Conservation (phyloP, 2,797 vertebrate genomes). For the Knipowitschia caucasica region DNA sequence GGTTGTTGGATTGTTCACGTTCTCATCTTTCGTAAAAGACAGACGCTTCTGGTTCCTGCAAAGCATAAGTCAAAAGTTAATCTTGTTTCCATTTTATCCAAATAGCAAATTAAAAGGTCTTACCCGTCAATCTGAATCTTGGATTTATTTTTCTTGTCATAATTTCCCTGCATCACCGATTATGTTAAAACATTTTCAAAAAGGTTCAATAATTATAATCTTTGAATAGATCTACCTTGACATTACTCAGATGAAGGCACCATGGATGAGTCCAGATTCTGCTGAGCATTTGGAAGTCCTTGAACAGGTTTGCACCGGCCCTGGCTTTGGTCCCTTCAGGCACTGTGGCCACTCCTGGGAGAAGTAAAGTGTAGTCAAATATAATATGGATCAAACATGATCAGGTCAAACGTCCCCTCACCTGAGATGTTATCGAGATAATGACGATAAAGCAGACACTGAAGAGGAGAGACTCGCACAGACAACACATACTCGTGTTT, state of each 20-base stretch:
- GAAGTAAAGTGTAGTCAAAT: neutral
- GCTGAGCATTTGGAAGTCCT: constrained; percentile 92
- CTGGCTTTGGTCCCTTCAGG: constrained; percentile 2
- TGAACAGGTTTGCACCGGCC: constrained; percentile 77
- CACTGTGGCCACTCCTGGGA: constrained; percentile 26
- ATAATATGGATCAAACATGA: neutral
- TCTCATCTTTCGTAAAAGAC: constrained; percentile 51
- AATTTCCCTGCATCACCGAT: constrained; percentile 8
- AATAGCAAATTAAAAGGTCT: neutral
- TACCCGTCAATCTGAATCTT: constrained; percentile 35
- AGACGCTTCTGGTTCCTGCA: neutral
- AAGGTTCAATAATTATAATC: neutral
- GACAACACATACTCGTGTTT: constrained; percentile 93
- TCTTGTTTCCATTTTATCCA: neutral
- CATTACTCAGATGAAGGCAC: constrained; percentile 90
- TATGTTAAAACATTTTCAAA: neutral
- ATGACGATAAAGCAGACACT: constrained; percentile 86
- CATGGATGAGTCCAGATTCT: constrained; percentile 96
- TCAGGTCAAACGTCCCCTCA: constrained; percentile 45
- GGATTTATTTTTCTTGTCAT: constrained; percentile 20
- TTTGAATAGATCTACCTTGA: constrained; percentile 76
- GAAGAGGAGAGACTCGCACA: constrained; percentile 86
- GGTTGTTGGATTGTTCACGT: constrained; percentile 53
- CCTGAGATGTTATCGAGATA: constrained; percentile 88
- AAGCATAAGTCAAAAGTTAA: neutral